Percentiles rank a stretch among this genome's conserved stretches.
phyloP scores from a whole-genome alignment of 2,797 vertebrate genomes.

The Argyrosomus regius region DNA sequence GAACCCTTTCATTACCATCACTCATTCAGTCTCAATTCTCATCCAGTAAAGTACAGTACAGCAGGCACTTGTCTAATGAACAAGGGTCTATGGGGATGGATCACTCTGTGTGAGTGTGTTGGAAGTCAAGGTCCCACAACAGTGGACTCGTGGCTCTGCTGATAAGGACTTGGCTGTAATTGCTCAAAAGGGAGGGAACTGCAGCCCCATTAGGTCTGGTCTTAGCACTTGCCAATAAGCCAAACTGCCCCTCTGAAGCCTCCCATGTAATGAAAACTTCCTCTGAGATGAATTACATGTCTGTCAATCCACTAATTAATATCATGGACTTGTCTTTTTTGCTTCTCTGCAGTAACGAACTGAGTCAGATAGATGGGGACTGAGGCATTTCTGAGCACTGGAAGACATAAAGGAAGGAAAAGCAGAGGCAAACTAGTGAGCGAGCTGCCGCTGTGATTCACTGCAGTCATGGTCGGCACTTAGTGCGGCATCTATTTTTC shows the following conservation, averaged over 20 bases:
- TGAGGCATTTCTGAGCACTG: constrained; percentile 62
- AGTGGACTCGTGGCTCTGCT: constrained; percentile 81
- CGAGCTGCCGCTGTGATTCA: constrained; percentile 61
- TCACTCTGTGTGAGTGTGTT: constrained; percentile 77
- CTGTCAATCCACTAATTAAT: constrained; percentile 87
- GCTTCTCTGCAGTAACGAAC: constrained; percentile 68
- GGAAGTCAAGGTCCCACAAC: constrained; percentile 80
- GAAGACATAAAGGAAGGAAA: constrained; percentile 71
- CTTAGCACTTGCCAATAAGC: constrained; percentile 86
- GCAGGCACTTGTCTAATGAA: constrained; percentile 83
- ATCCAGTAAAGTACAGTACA: constrained; percentile 70
- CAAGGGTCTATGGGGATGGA: constrained; percentile 78
- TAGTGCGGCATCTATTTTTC: constrained; percentile 85
- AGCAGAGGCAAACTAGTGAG: constrained; percentile 63
- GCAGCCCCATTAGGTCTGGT: constrained; percentile 82
- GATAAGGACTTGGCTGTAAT: constrained; percentile 84
- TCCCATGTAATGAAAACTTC: constrained; percentile 86
- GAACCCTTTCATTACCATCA: constrained; percentile 81
- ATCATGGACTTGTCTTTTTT: constrained; percentile 78
- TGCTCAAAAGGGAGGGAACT: constrained; percentile 83
- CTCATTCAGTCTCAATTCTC: constrained; percentile 77
- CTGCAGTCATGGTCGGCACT: constrained; percentile 81
- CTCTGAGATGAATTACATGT: constrained; percentile 86
- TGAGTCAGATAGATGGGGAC: constrained; percentile 55
- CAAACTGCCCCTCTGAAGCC: constrained; percentile 85